Evolutionary conservation across 2,888 invertebrate genomes (phyloP).

Genomic region (Cryptops parisi): DNA sequence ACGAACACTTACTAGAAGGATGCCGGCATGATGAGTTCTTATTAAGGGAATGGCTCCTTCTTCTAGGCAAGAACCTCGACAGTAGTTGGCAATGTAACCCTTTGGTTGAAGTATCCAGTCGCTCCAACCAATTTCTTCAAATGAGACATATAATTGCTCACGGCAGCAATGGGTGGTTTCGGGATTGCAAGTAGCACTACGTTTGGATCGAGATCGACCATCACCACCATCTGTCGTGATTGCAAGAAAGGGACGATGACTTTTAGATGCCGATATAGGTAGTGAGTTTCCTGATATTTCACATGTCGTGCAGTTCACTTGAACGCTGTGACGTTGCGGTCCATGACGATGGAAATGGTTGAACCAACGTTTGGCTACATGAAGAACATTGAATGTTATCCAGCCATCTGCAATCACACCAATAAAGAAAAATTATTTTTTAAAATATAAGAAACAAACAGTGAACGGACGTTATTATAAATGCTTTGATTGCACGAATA

Average conservation of each 20-base stretch:
- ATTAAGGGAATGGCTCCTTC: constrained; percentile 53
- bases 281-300: constrained; percentile 43
- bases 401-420: constrained; percentile 48
- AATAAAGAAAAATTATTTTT: too few species aligned
- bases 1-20: constrained; percentile 46
- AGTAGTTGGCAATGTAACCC: constrained; percentile 76
- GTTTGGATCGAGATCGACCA: constrained; percentile 40
- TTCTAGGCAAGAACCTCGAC: constrained; percentile 62
- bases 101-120: constrained; percentile 72
- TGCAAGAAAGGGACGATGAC: constrained; percentile 52
- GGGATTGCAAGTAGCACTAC: constrained; percentile 36
- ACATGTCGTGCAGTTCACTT: constrained; percentile 63
- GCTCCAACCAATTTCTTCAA: constrained; percentile 72
- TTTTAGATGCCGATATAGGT: constrained; percentile 37
- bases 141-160: constrained; percentile 65
- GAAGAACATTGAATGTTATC: constrained; percentile 62
- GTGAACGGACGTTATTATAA: too few species aligned
- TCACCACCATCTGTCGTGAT: constrained; percentile 40
- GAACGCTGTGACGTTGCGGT: constrained; percentile 43
- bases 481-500: too few species aligned
- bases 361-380: constrained; percentile 60
- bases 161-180: constrained; percentile 52
- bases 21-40: constrained; percentile 50
- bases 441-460: too few species aligned
- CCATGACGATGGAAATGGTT: constrained; percentile 34